Evolutionary conservation across 2,888 invertebrate species (phyloP), one percentile per base, ranked within the genome.

Genomic region (Volucella inanis): DNA sequence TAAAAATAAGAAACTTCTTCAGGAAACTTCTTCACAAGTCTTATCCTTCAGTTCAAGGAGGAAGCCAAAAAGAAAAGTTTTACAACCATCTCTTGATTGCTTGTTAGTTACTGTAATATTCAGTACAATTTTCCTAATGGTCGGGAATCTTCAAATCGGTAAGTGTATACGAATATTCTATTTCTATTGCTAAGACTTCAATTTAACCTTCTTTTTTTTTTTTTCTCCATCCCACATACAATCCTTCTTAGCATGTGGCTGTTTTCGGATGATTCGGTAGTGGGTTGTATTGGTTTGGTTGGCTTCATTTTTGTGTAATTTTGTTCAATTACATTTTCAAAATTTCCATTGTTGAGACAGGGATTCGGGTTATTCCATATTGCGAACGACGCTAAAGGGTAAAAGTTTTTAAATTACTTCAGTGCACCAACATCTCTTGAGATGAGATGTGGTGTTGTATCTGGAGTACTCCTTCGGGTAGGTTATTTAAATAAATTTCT

Each of bases 51-150:
- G 38, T 59, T 79, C 83, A 84, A 80, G 76, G 75, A 75, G 80
- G 80, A 85, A 85, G 61, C 84, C 80, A 59, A 85, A 85, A 80
- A 70, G 80, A 80, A 85, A 79, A 85, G 9, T 85, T 80, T 80
- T 80, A 57, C 84, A 85, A 80, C 84, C 84, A 79, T 71, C 84
- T 67, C 76, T 80, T 80, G 80, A 85, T 80, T 85, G 84, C 80
- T 85, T 80, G 80, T 76, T 80, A 80, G 80, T 85, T 85, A 80
- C 76, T 79, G 80, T 80, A 85, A 80, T 85, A 79, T 85, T 80
- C 84, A 80, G 75, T 85, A 80, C 80, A 76, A 85, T 80, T 85
- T 85, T 85, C 76, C 84, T 85, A 80, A 85, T 85, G 80, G 79
- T 76, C 50, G 84, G 84, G 71, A 85, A 80, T 85, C 59, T 85